phyloP scores from a whole-genome alignment of 92 coral and sea anemone genomes.

The Blastomussa wellsi region DNA sequence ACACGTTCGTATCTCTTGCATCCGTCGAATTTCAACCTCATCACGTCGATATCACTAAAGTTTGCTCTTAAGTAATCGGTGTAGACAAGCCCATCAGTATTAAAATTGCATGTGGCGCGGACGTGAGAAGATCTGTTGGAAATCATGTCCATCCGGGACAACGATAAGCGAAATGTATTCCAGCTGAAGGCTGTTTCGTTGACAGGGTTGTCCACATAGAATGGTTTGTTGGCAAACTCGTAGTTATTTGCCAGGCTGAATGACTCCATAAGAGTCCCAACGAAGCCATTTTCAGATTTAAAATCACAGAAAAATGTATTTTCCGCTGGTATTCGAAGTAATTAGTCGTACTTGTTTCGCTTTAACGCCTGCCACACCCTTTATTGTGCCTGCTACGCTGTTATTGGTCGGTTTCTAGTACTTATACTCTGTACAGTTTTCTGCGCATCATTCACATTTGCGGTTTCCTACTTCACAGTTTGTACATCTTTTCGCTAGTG shows the following conservation, averaged over 20 bases:
- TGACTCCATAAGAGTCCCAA: conserved; percentile 63
- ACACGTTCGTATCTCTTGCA: conserved; percentile 46
- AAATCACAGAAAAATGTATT: conserved; percentile 53
- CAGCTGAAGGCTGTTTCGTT: conserved; percentile 37
- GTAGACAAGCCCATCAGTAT: conserved; percentile 40
- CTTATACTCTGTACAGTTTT: no score
- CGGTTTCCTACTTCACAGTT: no score
- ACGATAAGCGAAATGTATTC: conserved; percentile 50
- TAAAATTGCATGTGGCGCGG: conserved; percentile 59
- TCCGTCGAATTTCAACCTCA: neutral
- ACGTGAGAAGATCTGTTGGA: conserved; percentile 33
- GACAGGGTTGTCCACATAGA: conserved; percentile 21
- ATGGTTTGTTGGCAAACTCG: conserved; percentile 12
- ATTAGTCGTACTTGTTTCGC: no score
- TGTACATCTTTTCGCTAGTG: no score
- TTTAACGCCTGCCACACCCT: no score
- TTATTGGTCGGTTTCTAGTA: no score
- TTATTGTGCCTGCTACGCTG: no score
- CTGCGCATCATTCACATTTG: no score
- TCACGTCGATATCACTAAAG: conserved; percentile 29
- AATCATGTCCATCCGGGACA: conserved; percentile 19
- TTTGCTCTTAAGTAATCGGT: conserved; percentile 50
- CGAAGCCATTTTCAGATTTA: conserved; percentile 39
- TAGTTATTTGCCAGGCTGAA: conserved; percentile 24
- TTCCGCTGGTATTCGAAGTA: no score